Conservation (phyloP, 2,113 vertebrate genomes). For the Azemiops feae region DNA sequence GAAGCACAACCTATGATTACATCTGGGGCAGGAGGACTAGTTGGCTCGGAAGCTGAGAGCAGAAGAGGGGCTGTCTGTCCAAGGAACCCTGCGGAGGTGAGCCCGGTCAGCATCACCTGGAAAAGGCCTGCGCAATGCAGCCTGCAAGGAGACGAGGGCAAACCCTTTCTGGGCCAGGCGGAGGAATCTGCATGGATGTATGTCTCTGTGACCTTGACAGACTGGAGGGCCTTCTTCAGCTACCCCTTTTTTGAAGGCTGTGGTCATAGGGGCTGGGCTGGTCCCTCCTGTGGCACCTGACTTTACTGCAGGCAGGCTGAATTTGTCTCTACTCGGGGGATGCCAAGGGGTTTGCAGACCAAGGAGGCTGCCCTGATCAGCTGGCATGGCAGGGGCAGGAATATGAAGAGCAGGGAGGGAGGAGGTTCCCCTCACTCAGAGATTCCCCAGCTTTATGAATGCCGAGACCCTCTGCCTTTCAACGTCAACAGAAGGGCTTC, state of each 20-base stretch:
- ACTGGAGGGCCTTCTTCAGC: not conserved
- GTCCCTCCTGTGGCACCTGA: not conserved
- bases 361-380: not conserved
- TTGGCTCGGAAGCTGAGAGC: not conserved
- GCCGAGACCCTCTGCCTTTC: not conserved
- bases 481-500: not conserved
- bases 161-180: not conserved
- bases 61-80: not conserved
- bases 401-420: not conserved
- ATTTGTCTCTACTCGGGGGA: not conserved
- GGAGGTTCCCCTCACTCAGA: not conserved
- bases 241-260: not conserved
- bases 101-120: not conserved
- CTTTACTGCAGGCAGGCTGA: not conserved
- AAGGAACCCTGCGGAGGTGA: not conserved
- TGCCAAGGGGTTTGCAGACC: not conserved
- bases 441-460: not conserved
- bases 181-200: not conserved
- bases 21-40: not conserved
- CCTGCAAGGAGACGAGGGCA: not conserved
- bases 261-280: not conserved
- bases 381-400: not conserved
- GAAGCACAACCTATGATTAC: not conserved
- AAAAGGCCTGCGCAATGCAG: not conserved
- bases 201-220: not conserved